phyloP scores from a whole-genome alignment of 1,140 invertebrate species.

The Maniola jurtina region DNA sequence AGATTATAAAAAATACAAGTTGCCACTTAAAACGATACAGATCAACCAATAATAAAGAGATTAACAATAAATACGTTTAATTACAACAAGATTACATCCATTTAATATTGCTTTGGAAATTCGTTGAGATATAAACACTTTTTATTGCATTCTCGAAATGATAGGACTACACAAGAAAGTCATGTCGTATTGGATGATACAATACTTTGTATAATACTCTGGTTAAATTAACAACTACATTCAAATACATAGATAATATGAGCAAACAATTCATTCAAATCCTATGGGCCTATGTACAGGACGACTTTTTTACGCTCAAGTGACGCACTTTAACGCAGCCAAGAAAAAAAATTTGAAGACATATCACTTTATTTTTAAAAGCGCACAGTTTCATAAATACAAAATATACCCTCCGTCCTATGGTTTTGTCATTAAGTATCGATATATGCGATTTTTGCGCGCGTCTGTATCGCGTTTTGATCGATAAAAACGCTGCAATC shows the following conservation, averaged over 20 bases:
- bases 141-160: conserved; percentile 45
- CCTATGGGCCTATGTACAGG: not conserved
- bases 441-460: too few species aligned
- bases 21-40: not conserved
- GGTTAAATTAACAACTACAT: conserved; percentile 38
- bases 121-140: conserved; percentile 53
- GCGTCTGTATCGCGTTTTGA: too few species aligned
- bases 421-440: too few species aligned
- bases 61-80: conserved; percentile 5
- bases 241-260: conserved; percentile 45
- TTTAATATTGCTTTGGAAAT: conserved; percentile 68
- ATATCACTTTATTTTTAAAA: too few species aligned
- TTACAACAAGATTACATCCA: conserved; percentile 32
- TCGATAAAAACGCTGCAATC: too few species aligned
- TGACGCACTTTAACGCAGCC: too few species aligned
- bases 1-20: not conserved
- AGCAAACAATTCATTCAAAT: conserved; percentile 46
- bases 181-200: conserved; percentile 68
- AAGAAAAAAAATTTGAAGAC: too few species aligned
- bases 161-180: conserved; percentile 34
- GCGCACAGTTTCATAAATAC: too few species aligned
- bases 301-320: too few species aligned
- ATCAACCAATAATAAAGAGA: not conserved
- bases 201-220: conserved; percentile 46
- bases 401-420: too few species aligned